phyloP scores from a whole-genome alignment of 1,140 invertebrate genomes.

The Drosophila equinoxialis region DNA sequence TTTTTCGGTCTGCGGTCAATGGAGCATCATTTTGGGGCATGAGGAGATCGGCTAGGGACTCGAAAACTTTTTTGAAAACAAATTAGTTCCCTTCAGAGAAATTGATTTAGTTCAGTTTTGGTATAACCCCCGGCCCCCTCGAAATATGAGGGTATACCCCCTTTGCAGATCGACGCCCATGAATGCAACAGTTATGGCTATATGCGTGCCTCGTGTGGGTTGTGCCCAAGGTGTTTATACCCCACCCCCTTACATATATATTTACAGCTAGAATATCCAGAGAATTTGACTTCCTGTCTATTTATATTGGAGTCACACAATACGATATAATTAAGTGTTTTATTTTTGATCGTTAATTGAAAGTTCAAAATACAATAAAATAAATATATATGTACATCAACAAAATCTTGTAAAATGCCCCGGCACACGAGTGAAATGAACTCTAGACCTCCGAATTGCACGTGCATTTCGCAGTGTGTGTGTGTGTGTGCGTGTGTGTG shows the following conservation, averaged over 20 bases:
- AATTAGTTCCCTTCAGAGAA: too few relatives aligned
- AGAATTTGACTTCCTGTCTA: neutral
- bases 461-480: neutral
- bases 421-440: neutral
- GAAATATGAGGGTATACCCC: too few relatives aligned
- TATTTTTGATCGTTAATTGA: neutral
- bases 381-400: neutral
- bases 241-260: neutral
- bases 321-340: constrained; percentile 6
- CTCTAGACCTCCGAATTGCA: constrained; percentile 1
- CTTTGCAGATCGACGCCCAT: neutral
- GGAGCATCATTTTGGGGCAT: neutral
- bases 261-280: constrained; percentile 6
- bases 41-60: too few relatives aligned
- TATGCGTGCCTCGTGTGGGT: constrained; percentile 2
- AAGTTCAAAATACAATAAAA: constrained; percentile 1
- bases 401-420: neutral
- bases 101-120: too few relatives aligned
- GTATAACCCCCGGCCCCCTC: too few relatives aligned
- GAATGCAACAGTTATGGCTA: neutral
- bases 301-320: constrained; percentile 4
- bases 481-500: too few relatives aligned
- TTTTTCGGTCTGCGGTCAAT: neutral
- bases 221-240: neutral
- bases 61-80: too few relatives aligned